phyloP scores from a whole-genome alignment of 2,888 invertebrate species.

The Agrochola circellaris region DNA sequence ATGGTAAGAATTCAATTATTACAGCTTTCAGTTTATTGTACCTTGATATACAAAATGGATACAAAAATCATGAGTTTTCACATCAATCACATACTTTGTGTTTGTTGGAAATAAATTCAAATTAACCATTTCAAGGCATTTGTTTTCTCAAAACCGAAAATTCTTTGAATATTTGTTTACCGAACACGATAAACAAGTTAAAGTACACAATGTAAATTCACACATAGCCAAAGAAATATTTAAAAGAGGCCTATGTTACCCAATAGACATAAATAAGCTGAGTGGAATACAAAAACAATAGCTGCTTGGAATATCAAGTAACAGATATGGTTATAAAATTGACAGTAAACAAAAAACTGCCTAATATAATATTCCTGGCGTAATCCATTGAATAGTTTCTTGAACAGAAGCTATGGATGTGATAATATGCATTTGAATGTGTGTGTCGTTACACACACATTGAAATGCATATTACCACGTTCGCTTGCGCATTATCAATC shows the following conservation, averaged over 20 bases:
- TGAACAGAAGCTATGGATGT: background rate
- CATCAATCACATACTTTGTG: too few species aligned
- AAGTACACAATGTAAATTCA: too few species aligned
- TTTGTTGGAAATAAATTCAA: too few species aligned
- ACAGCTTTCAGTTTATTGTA: background rate
- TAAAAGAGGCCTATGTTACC: background rate
- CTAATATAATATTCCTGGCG: slow-evolving; percentile 23
- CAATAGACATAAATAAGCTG: background rate
- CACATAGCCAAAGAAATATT: background rate
- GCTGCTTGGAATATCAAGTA: slow-evolving; percentile 33
- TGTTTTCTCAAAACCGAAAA: too few species aligned
- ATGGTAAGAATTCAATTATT: slow-evolving; percentile 76
- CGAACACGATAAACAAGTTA: too few species aligned
- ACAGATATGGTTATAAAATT: background rate
- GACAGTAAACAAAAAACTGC: background rate
- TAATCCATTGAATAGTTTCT: slow-evolving; percentile 2
- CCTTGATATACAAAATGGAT: too few species aligned
- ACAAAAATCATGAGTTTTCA: too few species aligned
- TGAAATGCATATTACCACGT: slow-evolving; percentile 18
- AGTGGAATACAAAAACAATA: slow-evolving; percentile 33
- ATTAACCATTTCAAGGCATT: too few species aligned
- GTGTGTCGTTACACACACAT: slow-evolving; percentile 13
- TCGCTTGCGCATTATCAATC: background rate
- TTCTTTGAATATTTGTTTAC: too few species aligned
- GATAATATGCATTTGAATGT: too few species aligned